A percentile compares a stretch with the other conserved stretches of the same genome.
These are phyloP conservation scores for Anomalospiza imberbis DNA, from an alignment of 2,797 vertebrate genomes.

Conservation along the genomic window DNA sequence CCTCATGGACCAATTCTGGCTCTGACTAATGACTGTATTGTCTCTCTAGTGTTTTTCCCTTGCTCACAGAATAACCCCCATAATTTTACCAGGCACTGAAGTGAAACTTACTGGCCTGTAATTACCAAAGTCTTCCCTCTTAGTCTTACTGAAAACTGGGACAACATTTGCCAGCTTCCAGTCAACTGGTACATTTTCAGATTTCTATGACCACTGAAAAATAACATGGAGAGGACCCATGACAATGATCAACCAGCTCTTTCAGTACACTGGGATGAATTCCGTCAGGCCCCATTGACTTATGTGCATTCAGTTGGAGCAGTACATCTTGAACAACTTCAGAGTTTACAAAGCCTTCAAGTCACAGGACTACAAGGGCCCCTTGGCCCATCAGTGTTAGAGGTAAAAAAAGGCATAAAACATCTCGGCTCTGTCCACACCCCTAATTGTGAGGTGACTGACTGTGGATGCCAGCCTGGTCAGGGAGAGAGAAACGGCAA, in stretches of 20 bases:
- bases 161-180: background rate
- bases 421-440: background rate
- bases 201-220: background rate
- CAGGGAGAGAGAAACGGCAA: too few relatives aligned
- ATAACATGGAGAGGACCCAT: background rate
- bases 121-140: background rate
- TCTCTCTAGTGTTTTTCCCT: background rate
- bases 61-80: background rate
- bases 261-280: background rate
- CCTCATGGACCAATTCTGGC: background rate
- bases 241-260: background rate
- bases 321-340: background rate
- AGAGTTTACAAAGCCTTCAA: background rate
- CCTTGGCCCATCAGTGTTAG: background rate
- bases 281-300: background rate
- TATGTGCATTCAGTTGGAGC: background rate
- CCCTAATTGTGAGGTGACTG: background rate
- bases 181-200: background rate
- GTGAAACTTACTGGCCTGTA: background rate
- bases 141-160: background rate
- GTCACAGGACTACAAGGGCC: background rate
- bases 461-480: too few relatives aligned
- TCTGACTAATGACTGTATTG: background rate
- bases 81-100: background rate
- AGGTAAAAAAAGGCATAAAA: background rate